These are phyloP conservation scores for Andrena dorsata DNA, from an alignment of 2,888 invertebrate species.

Conservation along the genomic window DNA sequence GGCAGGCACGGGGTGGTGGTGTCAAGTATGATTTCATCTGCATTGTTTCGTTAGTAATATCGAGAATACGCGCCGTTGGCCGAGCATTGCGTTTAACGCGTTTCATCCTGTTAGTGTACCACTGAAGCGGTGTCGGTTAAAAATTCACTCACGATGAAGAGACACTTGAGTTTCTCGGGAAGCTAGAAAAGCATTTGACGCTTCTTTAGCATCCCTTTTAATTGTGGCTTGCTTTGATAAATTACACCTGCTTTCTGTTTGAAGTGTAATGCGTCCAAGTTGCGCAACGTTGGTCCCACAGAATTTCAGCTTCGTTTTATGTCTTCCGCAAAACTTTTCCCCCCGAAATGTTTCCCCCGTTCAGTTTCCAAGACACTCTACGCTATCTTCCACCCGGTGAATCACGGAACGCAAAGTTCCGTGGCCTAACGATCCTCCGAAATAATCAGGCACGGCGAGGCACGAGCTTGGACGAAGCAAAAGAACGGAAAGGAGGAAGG, in stretches of 20 bases:
- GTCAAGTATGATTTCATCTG: conserved; percentile 18
- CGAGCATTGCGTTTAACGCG: conserved; percentile 18
- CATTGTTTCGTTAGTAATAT: conserved; percentile 28
- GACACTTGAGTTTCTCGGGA: conserved; percentile 3
- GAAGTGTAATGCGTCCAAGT: too few relatives aligned
- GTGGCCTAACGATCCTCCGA: conserved; percentile 33
- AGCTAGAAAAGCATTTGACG: background rate
- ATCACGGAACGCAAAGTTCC: conserved; percentile 22
- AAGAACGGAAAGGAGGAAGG: background rate
- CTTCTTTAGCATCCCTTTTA: background rate
- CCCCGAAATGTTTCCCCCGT: background rate
- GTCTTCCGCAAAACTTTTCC: background rate
- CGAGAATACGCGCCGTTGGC: conserved; percentile 7
- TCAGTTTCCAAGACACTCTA: background rate
- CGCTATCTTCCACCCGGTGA: conserved; percentile 6
- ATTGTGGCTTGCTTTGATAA: too few relatives aligned
- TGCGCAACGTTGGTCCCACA: too few relatives aligned
- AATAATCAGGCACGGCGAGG: conserved; percentile 19
- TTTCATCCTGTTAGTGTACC: conserved; percentile 28
- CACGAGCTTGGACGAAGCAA: background rate
- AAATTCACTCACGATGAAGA: conserved; percentile 32
- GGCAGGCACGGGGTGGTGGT: background rate
- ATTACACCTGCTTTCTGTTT: too few relatives aligned
- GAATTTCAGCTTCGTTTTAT: too few relatives aligned
- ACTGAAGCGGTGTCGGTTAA: conserved; percentile 17